phyloP scores from a whole-genome alignment of 2,888 invertebrate genomes.

The Phyllotreta striolata region DNA sequence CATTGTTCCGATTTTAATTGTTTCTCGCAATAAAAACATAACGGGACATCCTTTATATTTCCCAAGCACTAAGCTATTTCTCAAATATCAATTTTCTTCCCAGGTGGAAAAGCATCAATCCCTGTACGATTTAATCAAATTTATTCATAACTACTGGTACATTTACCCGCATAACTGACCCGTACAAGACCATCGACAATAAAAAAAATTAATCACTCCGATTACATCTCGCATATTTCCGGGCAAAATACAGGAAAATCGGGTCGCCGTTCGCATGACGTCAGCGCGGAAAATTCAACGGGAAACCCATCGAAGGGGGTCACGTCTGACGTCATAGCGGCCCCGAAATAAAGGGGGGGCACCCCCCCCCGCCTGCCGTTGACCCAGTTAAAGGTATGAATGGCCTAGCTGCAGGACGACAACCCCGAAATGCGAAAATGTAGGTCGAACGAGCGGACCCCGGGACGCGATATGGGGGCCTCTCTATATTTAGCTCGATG shows the following conservation, averaged over 20 bases:
- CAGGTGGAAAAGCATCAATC: too few species aligned
- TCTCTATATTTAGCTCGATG: slow-evolving; percentile 47
- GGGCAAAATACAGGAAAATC: slow-evolving; percentile 12
- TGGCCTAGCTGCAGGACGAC: slow-evolving; percentile 54
- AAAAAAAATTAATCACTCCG: too few species aligned
- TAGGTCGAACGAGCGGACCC: slow-evolving; percentile 48
- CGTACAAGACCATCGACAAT: too few species aligned
- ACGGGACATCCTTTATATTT: too few species aligned
- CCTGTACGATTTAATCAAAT: too few species aligned
- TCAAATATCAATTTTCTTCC: too few species aligned
- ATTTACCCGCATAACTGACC: too few species aligned
- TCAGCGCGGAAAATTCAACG: slow-evolving; percentile 33
- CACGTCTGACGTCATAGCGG: slow-evolving; percentile 35
- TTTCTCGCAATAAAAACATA: too few species aligned
- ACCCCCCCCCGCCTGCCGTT: slow-evolving; percentile 31
- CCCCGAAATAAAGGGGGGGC: slow-evolving; percentile 21
- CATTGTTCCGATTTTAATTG: too few species aligned
- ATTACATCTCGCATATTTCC: too few species aligned
- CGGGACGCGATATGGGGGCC: slow-evolving; percentile 31
- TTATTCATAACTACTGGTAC: too few species aligned
- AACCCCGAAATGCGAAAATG: slow-evolving; percentile 48
- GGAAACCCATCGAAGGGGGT: slow-evolving; percentile 31
- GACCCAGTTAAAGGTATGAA: slow-evolving; percentile 51
- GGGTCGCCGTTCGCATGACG: slow-evolving; percentile 30
- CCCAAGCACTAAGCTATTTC: too few species aligned